phyloP scores from a whole-genome alignment of 2,113 vertebrate species.

The Taxidea taxus region DNA sequence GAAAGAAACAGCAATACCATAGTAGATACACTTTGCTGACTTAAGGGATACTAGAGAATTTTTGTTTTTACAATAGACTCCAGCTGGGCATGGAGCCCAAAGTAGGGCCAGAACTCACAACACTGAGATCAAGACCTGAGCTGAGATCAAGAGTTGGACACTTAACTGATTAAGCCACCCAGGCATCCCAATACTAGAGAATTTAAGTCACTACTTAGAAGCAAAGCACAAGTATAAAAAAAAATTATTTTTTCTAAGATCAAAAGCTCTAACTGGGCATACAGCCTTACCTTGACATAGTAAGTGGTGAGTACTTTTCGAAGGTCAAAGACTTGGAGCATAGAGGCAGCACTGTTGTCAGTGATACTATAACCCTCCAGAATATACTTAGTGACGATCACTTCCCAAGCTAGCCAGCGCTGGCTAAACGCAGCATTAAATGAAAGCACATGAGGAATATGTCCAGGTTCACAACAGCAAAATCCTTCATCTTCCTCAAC shows the following conservation, averaged over 20 bases:
- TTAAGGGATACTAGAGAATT: not conserved
- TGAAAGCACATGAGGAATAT: conserved; percentile 90
- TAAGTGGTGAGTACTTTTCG: conserved; percentile 92
- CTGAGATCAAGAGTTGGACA: not conserved
- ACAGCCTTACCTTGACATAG: conserved; percentile 87
- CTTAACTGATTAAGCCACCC: not conserved
- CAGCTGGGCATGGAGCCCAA: not conserved
- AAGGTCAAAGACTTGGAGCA: conserved; percentile 93
- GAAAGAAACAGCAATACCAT: not conserved
- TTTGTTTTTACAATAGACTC: not conserved
- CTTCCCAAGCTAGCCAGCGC: conserved; percentile 93
- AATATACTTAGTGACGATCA: conserved; percentile 91
- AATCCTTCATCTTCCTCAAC: conserved; percentile 93
- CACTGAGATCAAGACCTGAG: not conserved
- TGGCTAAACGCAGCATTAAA: conserved; percentile 92
- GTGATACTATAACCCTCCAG: conserved; percentile 93
- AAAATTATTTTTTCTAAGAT: not conserved
- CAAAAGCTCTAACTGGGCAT: not conserved
- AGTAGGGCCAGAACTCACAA: not conserved
- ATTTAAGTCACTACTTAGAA: not conserved
- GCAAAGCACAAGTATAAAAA: not conserved
- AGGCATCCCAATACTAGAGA: not conserved
- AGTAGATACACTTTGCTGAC: not conserved
- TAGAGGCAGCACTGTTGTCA: conserved; percentile 92
- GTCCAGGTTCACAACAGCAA: conserved; percentile 92